Evolutionary conservation across 2,888 invertebrate genomes (phyloP).

Genomic region (Frankliniella intonsa): DNA sequence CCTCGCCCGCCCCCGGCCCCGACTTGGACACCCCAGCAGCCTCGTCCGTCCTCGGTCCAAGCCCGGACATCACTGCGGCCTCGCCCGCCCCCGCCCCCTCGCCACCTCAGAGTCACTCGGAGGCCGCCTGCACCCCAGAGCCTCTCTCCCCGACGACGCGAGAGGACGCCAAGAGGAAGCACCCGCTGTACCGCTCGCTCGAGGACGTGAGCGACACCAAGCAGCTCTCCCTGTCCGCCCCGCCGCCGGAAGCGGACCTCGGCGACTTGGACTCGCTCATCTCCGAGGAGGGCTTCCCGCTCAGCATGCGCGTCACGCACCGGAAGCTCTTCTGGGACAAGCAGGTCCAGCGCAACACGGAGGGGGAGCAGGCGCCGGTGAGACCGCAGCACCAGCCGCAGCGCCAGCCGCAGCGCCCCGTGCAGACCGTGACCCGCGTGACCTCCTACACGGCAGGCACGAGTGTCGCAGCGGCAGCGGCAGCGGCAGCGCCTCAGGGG

Average conservation of each 20-base stretch:
- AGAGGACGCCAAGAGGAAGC: not conserved
- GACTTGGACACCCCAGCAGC: too few species aligned
- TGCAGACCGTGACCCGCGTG: not conserved
- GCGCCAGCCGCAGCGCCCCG: not conserved
- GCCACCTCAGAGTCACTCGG: too few species aligned
- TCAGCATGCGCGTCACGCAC: conserved; percentile 10
- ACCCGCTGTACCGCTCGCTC: not conserved
- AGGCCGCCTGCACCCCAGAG: too few species aligned
- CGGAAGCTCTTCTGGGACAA: conserved; percentile 14
- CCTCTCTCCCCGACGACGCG: not conserved
- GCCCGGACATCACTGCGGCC: too few species aligned
- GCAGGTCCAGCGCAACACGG: not conserved
- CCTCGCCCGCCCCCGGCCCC: too few species aligned
- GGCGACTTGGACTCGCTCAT: not conserved
- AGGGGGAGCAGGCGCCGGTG: not conserved
- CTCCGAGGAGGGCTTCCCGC: conserved; percentile 7
- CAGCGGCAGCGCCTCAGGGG: not conserved
- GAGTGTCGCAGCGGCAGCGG: not conserved
- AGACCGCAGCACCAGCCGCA: not conserved
- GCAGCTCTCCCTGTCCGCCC: not conserved
- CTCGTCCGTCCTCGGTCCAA: too few species aligned
- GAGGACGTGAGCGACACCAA: not conserved
- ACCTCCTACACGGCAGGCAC: not conserved
- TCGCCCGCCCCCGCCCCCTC: too few species aligned
- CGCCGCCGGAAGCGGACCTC: not conserved